phyloP scores from a whole-genome alignment of 2,888 invertebrate species.

The Sminthurides aquaticus region DNA sequence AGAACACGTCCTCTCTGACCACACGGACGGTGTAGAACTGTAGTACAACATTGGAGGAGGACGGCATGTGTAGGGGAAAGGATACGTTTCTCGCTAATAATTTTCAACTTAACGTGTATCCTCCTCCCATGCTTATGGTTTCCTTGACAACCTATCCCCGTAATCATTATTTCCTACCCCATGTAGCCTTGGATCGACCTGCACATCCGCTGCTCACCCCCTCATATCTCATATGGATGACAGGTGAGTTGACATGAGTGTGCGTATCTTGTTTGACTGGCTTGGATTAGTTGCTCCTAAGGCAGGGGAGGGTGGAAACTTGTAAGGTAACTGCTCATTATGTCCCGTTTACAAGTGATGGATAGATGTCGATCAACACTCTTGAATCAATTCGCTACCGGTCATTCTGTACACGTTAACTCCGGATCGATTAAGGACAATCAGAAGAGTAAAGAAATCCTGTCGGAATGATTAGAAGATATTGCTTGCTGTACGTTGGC shows the following conservation, averaged over 20 bases:
- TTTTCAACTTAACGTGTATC: too few relatives aligned
- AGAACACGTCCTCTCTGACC: background rate
- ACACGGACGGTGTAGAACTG: background rate
- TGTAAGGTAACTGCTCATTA: constrained; percentile 13
- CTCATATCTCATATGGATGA: too few relatives aligned
- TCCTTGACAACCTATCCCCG: too few relatives aligned
- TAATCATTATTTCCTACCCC: too few relatives aligned
- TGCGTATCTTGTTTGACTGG: too few relatives aligned
- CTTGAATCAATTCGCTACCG: constrained; percentile 16
- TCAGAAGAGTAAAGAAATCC: background rate
- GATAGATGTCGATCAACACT: constrained; percentile 21
- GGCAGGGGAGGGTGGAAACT: too few relatives aligned
- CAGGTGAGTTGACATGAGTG: background rate
- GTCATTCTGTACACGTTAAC: constrained; percentile 3
- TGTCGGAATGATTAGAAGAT: too few relatives aligned
- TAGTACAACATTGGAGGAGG: background rate
- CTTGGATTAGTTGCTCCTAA: too few relatives aligned
- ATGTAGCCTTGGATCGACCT: background rate
- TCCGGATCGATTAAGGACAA: background rate
- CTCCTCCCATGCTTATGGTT: too few relatives aligned
- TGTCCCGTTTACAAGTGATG: constrained; percentile 14
- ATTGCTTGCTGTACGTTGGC: too few relatives aligned
- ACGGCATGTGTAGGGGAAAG: background rate
- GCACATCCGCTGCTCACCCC: background rate
- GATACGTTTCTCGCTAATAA: background rate